Conservation (phyloP, 2,888 invertebrate species). For the Macrosoma leucophasiata region DNA sequence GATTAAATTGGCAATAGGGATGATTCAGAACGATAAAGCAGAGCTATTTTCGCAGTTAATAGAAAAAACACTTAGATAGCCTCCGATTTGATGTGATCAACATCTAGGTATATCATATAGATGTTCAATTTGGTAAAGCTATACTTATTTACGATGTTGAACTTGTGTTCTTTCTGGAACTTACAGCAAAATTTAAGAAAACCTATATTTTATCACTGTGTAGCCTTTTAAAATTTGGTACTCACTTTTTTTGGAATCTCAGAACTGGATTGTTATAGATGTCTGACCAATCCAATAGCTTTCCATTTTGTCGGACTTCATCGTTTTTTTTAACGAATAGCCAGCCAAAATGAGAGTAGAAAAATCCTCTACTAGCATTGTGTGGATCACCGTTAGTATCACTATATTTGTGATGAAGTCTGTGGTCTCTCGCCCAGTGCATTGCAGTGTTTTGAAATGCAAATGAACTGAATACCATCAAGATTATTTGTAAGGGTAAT, state of each 20-base stretch:
- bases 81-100: no score
- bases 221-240: no score
- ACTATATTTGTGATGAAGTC: conserved; percentile 75
- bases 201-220: no score
- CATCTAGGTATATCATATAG: no score
- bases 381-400: conserved; percentile 87
- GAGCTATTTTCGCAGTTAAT: no score
- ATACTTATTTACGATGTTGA: no score
- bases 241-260: conserved; percentile 63
- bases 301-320: conserved; percentile 80
- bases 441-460: conserved; percentile 56
- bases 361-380: conserved; percentile 84
- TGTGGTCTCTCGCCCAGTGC: conserved; percentile 35
- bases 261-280: conserved; percentile 80
- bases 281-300: conserved; percentile 80
- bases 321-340: conserved; percentile 83
- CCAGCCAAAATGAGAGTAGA: conserved; percentile 89
- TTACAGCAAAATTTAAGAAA: no score
- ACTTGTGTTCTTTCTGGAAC: no score
- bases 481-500: conserved; percentile 29
- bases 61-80: no score
- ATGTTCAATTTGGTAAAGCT: no score
- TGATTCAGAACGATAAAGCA: no score
- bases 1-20: no score
- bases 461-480: conserved; percentile 27